Base-by-base conservation (phyloP, 2,113 vertebrate species). In the Herpailurus yagouaroundi region DNA sequence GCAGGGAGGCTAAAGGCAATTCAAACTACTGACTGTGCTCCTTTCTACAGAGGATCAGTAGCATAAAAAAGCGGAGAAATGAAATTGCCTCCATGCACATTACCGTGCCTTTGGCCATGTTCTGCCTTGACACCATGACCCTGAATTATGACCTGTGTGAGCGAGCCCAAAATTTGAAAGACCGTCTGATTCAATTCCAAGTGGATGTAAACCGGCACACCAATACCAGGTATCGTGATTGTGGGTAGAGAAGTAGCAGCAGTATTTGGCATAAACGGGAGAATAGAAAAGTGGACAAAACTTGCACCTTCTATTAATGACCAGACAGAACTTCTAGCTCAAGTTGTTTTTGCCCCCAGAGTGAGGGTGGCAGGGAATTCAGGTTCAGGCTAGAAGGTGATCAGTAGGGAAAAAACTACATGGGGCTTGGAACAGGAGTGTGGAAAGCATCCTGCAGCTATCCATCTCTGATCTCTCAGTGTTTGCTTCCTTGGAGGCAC, bases 91-190 rank as follows among this genome's bases (percentile, higher is more conserved):
- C 98, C 7, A 98, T 99, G 98, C 99, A 96, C 48, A 64, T 99
- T 36, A 99, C 99, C 0, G 98, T 99, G 82, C 99, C 99, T 7
- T 97, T 99, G 95, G 99, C 99, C 66, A 98, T 99, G 98, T 99
- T 99, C 98, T 99, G 99, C 95, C 99, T 99, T 96, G 98, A 99
- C 50, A 97, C 99, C n/a, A 81, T 97, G 48, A 94, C 94, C 0
- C 98, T 99, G 92, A 99, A 99, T 77, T 98, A 99, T 36, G 99
- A 99, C 3, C 98, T 99, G 93, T 99, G 99, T 97, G 98, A 79
- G 83, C 98, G 98, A 50, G 98, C 98, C 2, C 97, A 99, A 77
- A 98, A 93, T 91, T 99, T 99, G 71, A 99, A 98, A 96, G 98
- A 99, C 23, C 98, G 71, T 41, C 96, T 99, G 90, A 97, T 99